Evolutionary conservation across 2,113 vertebrate genomes (phyloP).

Genomic region (Macaca fascicularis): DNA sequence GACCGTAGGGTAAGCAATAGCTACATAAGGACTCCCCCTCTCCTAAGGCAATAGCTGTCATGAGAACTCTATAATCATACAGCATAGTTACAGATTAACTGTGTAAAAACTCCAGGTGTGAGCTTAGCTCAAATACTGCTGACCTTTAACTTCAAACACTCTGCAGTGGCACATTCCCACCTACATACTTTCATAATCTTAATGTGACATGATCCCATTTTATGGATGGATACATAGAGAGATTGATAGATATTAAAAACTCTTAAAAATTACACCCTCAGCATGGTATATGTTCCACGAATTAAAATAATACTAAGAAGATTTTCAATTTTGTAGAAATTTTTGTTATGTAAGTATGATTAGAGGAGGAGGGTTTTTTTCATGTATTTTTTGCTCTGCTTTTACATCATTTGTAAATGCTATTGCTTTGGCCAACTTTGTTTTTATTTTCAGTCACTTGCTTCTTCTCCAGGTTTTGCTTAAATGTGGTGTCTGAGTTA

Average conservation of each 20-base stretch:
- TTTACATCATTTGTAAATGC: neutral
- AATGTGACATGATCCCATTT: neutral
- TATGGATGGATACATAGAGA: neutral
- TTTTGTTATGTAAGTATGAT: neutral
- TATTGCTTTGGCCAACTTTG: neutral
- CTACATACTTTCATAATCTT: neutral
- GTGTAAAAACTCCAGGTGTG: neutral
- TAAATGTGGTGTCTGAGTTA: neutral
- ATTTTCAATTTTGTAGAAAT: neutral
- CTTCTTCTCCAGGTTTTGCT: neutral
- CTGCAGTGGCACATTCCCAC: neutral
- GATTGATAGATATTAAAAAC: neutral
- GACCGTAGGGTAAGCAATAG: neutral
- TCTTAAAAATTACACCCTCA: neutral
- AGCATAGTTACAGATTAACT: neutral
- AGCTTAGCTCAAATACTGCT: neutral
- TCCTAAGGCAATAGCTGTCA: neutral
- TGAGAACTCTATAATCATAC: neutral
- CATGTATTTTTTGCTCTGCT: neutral
- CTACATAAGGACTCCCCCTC: rapidly evolving
- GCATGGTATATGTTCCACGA: neutral
- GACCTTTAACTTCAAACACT: neutral
- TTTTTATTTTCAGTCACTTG: neutral
- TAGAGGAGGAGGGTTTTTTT: neutral
- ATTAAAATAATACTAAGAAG: neutral